Base-by-base conservation (phyloP, 2,797 vertebrate species). In the Lepilemur septentrionalis region DNA sequence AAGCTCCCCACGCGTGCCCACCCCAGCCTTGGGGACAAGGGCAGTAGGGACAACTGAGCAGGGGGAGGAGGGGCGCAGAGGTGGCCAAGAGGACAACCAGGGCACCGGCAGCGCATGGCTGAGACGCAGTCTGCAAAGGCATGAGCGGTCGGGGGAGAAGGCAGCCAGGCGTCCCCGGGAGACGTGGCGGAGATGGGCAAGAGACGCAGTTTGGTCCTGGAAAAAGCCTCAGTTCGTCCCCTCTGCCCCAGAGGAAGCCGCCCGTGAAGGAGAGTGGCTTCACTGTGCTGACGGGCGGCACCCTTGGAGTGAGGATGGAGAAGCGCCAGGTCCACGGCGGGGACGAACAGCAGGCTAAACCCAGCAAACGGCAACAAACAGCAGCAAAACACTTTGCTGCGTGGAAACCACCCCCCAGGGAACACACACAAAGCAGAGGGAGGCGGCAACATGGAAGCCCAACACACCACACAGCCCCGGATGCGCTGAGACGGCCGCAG, bases 1-100 rank as follows among this genome's bases (percentile, higher is more conserved):
- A 4, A 55, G 35, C 50, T 5, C 22, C 0, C 1, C 5, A 0
- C 0, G 0, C 0, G 0, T 15, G 2, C 35, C 83, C 3, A 0
- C 22, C 3, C 0, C 2, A 14, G 30, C 41, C 9, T 28, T 7
- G 17, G 11, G 38, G 35, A 75, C 15, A 14, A 23, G 50, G 35
- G 32, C 0, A 4, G 7, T 25, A 18, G 63, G 18, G 14, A n/a
- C 55, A 52, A 2, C 41, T 1, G 11, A 55, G 48, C 23, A 1
- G 43, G 46, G 38, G 14, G 9, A 4, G 1, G 4, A 18, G 1
- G 61, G 2, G 63, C 38, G 14, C 52, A 43, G 57, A 32, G 13
- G 32, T 11, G 0, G 28, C n/a, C 25, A 17, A 28, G 38, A 61
- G n/a, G n/a, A 25, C 4, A 7, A 35, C 32, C 25, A 10, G 22